Conservation (phyloP, 1,140 invertebrate species). For the Calosoma granatense region DNA sequence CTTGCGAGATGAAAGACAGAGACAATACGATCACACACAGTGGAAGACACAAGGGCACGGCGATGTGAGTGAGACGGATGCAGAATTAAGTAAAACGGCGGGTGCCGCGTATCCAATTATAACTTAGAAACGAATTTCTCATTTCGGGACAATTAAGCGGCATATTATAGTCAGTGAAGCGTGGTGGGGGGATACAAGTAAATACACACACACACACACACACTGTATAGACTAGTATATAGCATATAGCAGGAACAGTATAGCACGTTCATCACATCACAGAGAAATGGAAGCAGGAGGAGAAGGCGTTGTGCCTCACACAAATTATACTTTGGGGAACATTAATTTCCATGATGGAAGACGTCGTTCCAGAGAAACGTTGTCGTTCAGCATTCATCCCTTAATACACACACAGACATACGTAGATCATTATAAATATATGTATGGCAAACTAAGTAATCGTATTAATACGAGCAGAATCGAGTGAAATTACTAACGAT, state of each 20-base stretch:
- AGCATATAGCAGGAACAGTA: too few relatives aligned
- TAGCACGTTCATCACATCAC: constrained; percentile 3
- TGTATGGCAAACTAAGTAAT: too few relatives aligned
- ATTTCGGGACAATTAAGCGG: constrained; percentile 39
- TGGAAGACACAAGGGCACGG: background rate
- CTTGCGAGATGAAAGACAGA: constrained; percentile 1
- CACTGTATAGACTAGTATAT: too few relatives aligned
- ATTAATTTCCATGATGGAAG: constrained; percentile 39
- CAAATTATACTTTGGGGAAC: constrained; percentile 39
- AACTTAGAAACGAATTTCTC: constrained; percentile 39
- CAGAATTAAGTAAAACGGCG: constrained; percentile 18
- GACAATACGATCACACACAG: too few relatives aligned
- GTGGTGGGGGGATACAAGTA: constrained; percentile 21
- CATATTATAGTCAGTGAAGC: constrained; percentile 37
- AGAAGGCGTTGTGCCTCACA: constrained; percentile 27
- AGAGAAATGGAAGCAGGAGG: constrained; percentile 8
- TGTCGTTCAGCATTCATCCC: background rate
- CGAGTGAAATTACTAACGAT: too few relatives aligned
- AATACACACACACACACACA: constrained; percentile 29
- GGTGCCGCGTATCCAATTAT: constrained; percentile 35
- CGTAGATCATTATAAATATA: too few relatives aligned
- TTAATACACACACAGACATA: background rate
- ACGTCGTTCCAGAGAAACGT: constrained; percentile 16
- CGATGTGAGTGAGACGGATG: background rate
- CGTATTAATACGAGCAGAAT: background rate